A percentile compares a stretch with the other conserved stretches of the same genome.
Evolutionary conservation across 92 coral and sea anemone species (phyloP).

Genomic region (Paramuricea clavata): DNA sequence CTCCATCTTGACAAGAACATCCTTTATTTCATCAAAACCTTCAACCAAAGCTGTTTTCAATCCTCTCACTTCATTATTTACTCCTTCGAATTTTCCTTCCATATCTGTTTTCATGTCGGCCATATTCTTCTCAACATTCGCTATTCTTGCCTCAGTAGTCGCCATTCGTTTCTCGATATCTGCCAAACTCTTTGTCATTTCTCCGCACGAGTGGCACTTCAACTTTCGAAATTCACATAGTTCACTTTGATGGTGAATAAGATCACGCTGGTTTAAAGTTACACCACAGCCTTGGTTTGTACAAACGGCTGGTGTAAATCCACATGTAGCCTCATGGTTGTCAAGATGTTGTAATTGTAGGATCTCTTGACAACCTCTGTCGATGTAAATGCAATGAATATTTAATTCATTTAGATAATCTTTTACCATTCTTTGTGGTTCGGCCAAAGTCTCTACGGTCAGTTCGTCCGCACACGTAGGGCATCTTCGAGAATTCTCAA

Average conservation of each 20-base stretch:
- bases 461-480: slow-evolving; percentile 2
- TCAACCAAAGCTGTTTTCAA: neutral
- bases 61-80: neutral
- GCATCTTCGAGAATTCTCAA: neutral
- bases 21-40: neutral
- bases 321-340: neutral
- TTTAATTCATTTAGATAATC: neutral
- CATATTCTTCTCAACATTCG: neutral
- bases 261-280: neutral
- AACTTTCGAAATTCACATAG: neutral
- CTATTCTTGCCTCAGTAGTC: neutral
- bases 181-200: neutral
- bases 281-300: slow-evolving; percentile 1
- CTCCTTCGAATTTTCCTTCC: neutral
- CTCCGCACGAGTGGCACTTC: slow-evolving; percentile 14
- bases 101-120: neutral
- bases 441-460: neutral
- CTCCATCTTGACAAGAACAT: neutral
- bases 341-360: slow-evolving; percentile 7
- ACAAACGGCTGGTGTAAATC: slow-evolving; percentile 8
- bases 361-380: neutral
- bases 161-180: neutral
- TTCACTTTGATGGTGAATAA: neutral
- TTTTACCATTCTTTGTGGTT: neutral
- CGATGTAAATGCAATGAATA: neutral